Evolutionary conservation across 2,888 invertebrate genomes (phyloP).

Genomic region (Lasioglossum marginatum): DNA sequence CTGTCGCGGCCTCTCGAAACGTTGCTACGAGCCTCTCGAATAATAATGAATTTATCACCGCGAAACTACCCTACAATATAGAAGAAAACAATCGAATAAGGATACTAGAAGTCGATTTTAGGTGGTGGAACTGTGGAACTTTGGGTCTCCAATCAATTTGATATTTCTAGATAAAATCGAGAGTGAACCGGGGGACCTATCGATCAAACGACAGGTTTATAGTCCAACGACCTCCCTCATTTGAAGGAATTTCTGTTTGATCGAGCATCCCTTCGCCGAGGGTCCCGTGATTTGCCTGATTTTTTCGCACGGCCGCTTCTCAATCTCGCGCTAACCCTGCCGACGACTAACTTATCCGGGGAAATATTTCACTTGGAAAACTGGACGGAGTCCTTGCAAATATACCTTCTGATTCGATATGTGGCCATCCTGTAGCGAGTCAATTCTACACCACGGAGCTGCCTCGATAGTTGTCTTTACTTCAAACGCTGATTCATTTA

Average conservation of each 20-base stretch:
- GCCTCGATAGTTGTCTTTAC: neutral
- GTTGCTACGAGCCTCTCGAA: neutral
- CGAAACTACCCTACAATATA: neutral
- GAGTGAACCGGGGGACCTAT: constrained; percentile 22
- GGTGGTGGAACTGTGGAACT: neutral
- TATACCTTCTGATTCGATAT: constrained; percentile 1
- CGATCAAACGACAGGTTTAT: constrained; percentile 67
- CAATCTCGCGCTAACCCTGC: constrained; percentile 61
- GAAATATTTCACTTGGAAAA: constrained; percentile 55
- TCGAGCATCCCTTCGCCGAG: constrained; percentile 74
- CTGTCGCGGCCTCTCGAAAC: constrained; percentile 33
- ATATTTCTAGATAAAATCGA: constrained; percentile 15
- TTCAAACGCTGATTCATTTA: neutral
- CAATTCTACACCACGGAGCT: neutral
- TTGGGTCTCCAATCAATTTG: neutral
- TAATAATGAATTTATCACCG: neutral
- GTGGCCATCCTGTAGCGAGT: neutral
- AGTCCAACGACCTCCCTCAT: constrained; percentile 72
- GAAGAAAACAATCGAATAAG: neutral
- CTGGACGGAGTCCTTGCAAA: constrained; percentile 35
- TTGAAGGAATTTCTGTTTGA: constrained; percentile 71
- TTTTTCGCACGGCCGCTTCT: constrained; percentile 75
- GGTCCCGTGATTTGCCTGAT: constrained; percentile 78
- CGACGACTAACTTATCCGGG: constrained; percentile 47
- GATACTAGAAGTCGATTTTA: neutral